Evolutionary conservation across 2,113 vertebrate species (phyloP), one percentile per base, ranked within the genome.

Genomic region (Zosterops borbonicus): DNA sequence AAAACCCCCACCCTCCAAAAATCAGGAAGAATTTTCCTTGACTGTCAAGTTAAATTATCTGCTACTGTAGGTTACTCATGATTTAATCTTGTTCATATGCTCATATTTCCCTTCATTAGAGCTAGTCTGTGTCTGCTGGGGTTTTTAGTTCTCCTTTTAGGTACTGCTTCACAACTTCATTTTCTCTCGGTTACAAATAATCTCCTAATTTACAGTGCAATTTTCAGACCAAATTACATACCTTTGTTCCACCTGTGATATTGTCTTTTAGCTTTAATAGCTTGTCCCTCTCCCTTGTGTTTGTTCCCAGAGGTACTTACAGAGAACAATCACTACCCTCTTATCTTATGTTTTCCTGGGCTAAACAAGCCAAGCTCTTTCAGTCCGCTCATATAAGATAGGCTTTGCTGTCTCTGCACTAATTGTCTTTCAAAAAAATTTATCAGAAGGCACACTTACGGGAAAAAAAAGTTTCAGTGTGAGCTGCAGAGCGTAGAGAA

Each of bases 131-230:
- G 5, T 39, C 55, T 84, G 21, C 46, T 71, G 15, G 11, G 16
- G 2, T 28, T 92, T 87, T 89, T 28, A 29, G 2, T 37, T 9
- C 69, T 89, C 21, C 35, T 92, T 78, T 89, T 81, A 84, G 35
- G 16, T 2, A 1, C 12, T 79, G 35, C 31, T 89, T 91, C 58
- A 90, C 67, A 93, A 62, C n/a, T 94, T 93, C 69, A 73, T 94
- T 95, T 93, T 79, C 58, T 59, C 53, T 19, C n/a, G 11, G 24
- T 76, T 87, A 68, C 70, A 89, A 94, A 93, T 70, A 35, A 84
- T 71, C 68, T 94, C 89, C 60, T 87, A 89, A 91, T 95, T 91
- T 93, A 91, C 65, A 85, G 62, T 81, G 47, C 37, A 92, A 91
- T 91, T 95, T 91, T 89, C 78, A 84, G 74, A 22, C 78, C 78